These are phyloP conservation scores for Heloderma charlesbogerti DNA, from an alignment of 2,113 vertebrate genomes.

Conservation along the genomic window DNA sequence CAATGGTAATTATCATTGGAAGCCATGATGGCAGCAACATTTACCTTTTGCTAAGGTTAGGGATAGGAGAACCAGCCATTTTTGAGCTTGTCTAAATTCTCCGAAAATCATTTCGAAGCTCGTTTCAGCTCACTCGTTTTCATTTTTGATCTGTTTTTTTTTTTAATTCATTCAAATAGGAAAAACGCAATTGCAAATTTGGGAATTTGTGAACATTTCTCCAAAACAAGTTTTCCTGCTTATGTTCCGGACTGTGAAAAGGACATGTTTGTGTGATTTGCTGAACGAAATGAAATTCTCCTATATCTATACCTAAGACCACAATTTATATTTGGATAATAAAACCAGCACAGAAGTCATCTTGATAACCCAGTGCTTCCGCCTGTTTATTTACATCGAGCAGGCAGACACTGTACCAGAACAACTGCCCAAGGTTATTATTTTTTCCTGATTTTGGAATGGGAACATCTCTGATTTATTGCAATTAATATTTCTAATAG, in stretches of 20 bases:
- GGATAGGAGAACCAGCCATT: too few relatives aligned
- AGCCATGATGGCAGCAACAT: background rate
- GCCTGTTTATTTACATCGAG: conserved; percentile 2
- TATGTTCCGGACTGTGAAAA: too few relatives aligned
- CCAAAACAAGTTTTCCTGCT: too few relatives aligned
- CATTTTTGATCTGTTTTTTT: too few relatives aligned
- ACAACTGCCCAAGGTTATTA: background rate
- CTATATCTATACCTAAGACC: background rate
- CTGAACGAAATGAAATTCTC: too few relatives aligned
- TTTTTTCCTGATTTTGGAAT: background rate
- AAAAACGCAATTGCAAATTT: too few relatives aligned
- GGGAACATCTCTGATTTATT: background rate
- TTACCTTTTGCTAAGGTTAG: background rate
- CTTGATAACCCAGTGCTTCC: background rate
- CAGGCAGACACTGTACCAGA: background rate
- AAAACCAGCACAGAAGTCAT: background rate
- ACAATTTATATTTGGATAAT: background rate
- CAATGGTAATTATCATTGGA: background rate
- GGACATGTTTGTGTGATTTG: too few relatives aligned
- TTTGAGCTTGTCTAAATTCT: too few relatives aligned
- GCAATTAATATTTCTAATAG: conserved; percentile 2
- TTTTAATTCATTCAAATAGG: too few relatives aligned
- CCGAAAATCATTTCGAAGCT: too few relatives aligned
- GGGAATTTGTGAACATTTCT: too few relatives aligned
- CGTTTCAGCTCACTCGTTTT: too few relatives aligned